These are phyloP conservation scores for Folsomia candida DNA, from an alignment of 2,888 invertebrate genomes.

Conservation along the genomic window DNA sequence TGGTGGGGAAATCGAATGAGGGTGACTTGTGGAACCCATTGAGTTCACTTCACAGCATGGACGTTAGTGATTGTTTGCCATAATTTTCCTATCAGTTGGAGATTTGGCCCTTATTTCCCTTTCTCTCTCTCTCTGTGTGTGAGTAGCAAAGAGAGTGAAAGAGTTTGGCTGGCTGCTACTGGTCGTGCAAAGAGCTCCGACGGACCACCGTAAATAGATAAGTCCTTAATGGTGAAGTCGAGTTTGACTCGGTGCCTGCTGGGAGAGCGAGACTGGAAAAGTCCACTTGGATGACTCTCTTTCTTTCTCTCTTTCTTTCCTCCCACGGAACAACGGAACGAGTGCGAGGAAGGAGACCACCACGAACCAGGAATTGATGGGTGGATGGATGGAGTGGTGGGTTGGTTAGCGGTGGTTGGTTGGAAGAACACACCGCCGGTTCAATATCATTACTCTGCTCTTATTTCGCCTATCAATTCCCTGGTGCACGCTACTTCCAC, in stretches of 20 bases:
- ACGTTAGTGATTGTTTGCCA: neutral
- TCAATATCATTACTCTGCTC: neutral
- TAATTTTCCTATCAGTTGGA: neutral
- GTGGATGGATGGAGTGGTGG: neutral
- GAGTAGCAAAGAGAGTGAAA: neutral
- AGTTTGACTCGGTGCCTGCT: constrained; percentile 29
- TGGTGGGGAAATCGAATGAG: too few species aligned
- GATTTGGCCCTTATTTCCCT: neutral
- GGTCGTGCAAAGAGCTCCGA: neutral
- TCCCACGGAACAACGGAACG: neutral
- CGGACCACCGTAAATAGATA: neutral
- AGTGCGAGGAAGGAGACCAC: too few species aligned
- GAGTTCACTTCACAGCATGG: neutral
- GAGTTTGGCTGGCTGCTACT: neutral
- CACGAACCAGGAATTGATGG: neutral
- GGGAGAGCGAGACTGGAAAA: constrained; percentile 25
- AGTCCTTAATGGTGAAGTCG: constrained; percentile 12
- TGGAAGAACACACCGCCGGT: neutral
- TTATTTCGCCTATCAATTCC: neutral
- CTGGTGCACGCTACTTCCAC: neutral
- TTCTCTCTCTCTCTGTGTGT: neutral
- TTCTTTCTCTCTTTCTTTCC: neutral
- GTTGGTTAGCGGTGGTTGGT: neutral
- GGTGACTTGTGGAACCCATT: too few species aligned
- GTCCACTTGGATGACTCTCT: neutral